Percentiles rank a stretch among this genome's conserved stretches.
phyloP scores from a whole-genome alignment of 1,140 invertebrate species.

The Glossosoma conforme region DNA sequence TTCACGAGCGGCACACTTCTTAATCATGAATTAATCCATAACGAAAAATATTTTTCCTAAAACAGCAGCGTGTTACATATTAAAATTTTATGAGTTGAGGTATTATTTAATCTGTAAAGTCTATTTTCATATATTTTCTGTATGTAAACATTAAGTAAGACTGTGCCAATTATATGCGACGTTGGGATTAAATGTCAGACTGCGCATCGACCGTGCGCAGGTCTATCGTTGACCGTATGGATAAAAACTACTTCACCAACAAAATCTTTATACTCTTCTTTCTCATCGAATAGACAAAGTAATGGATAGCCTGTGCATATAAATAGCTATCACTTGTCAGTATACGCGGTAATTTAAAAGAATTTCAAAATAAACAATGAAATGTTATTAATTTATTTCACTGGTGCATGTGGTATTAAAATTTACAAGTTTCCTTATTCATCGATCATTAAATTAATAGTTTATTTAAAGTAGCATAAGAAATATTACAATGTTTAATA shows the following conservation, averaged over 20 bases:
- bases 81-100: neutral
- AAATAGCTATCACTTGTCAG: too few species aligned
- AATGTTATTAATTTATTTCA: too few species aligned
- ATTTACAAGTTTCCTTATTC: too few species aligned
- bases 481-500: too few species aligned
- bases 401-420: too few species aligned
- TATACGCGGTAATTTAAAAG: too few species aligned
- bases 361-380: too few species aligned
- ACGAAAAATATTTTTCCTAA: constrained; percentile 2
- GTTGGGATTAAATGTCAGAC: constrained; percentile 6
- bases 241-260: constrained; percentile 8
- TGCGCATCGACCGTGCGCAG: constrained; percentile 9
- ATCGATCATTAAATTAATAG: too few species aligned
- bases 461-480: too few species aligned
- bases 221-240: neutral
- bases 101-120: neutral
- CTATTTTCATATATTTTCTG: neutral
- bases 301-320: too few species aligned
- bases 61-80: neutral
- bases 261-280: too few species aligned
- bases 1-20: constrained; percentile 2
- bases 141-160: constrained; percentile 16
- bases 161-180: constrained; percentile 15
- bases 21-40: constrained; percentile 1
- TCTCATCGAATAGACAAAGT: too few species aligned